phyloP scores from a whole-genome alignment of 1,140 invertebrate genomes.

The Anastatus disparis region DNA sequence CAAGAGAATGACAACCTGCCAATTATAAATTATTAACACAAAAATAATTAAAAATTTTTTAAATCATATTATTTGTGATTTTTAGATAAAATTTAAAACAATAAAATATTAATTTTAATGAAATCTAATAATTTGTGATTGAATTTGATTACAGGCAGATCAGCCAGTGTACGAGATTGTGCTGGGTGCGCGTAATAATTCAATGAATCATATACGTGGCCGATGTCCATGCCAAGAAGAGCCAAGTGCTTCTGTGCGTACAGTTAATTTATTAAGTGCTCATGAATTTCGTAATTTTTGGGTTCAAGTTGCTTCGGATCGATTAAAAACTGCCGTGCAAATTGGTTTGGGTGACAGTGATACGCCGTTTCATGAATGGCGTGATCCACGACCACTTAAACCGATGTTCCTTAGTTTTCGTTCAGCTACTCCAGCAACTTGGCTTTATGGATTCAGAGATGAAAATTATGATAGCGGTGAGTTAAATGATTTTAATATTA shows the following conservation, averaged over 20 bases:
- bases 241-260: constrained; percentile 27
- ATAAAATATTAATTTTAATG: no score
- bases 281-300: constrained; percentile 37
- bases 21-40: no score
- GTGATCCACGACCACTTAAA: constrained; percentile 26
- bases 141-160: constrained; percentile 32
- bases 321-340: constrained; percentile 25
- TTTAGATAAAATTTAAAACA: no score
- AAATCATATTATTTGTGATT: no score
- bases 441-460: constrained; percentile 28
- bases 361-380: constrained; percentile 36
- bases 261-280: constrained; percentile 28
- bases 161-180: constrained; percentile 35
- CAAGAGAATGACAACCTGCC: no score
- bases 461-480: constrained; percentile 24
- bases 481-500: no score
- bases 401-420: constrained; percentile 37
- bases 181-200: constrained; percentile 27
- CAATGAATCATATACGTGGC: constrained; percentile 35
- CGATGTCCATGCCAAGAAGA: constrained; percentile 38
- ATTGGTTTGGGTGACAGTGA: constrained; percentile 27
- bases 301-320: constrained; percentile 19
- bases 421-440: constrained; percentile 25
- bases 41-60: no score
- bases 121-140: no score